These are phyloP conservation scores for Chionomys nivalis DNA, from an alignment of 2,113 vertebrate genomes.

Conservation along the genomic window DNA sequence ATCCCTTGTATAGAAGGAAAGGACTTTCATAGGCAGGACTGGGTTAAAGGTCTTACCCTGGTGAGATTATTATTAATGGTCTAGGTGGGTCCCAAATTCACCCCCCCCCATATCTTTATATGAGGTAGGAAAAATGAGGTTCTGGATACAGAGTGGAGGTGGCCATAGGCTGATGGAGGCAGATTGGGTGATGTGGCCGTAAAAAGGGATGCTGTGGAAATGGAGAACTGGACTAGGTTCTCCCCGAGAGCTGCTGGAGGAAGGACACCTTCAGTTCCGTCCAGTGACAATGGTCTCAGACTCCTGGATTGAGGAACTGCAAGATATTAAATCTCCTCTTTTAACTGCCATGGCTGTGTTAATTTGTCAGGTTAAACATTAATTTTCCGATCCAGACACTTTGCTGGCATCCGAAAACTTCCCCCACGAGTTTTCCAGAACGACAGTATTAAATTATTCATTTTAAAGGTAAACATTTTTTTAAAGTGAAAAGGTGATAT, in stretches of 20 bases:
- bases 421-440: neutral
- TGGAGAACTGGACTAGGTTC: neutral
- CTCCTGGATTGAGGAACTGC: neutral
- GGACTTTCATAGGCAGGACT: neutral
- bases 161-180: accelerated
- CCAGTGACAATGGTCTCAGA: neutral
- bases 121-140: neutral
- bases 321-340: neutral
- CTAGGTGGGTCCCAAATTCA: neutral
- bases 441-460: neutral
- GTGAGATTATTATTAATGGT: neutral
- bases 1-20: neutral
- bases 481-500: neutral
- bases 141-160: neutral
- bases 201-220: neutral
- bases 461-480: conserved; percentile 25
- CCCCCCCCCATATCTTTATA: too few relatives aligned
- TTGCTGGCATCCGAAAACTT: neutral
- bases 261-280: neutral
- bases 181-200: neutral
- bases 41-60: neutral
- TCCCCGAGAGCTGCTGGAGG: neutral
- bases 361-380: neutral
- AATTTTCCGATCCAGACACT: neutral
- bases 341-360: neutral